These are phyloP conservation scores for Acanthiza pusilla DNA, from an alignment of 2,797 vertebrate species.

Conservation along the genomic window DNA sequence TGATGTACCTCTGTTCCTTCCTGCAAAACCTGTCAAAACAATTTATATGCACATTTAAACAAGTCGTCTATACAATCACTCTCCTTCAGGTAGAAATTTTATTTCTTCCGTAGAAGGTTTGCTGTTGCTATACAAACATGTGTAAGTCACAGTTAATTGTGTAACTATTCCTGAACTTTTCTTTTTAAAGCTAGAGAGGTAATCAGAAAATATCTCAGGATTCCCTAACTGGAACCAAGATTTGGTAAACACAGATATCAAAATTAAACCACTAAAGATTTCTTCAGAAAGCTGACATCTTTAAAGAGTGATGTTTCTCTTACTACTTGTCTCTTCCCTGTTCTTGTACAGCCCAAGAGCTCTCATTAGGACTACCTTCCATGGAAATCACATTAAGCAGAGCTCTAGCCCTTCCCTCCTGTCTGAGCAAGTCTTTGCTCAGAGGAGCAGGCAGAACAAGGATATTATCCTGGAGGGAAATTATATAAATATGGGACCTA, in stretches of 20 bases:
- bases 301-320: not conserved
- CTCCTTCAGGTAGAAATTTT: conserved; percentile 40
- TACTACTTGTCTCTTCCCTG: not conserved
- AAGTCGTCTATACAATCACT: conserved; percentile 10
- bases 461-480: not conserved
- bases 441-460: not conserved
- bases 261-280: conserved; percentile 43
- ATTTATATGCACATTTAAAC: conserved; percentile 37
- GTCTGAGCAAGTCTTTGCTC: not conserved
- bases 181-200: conserved; percentile 46
- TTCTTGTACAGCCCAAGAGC: not conserved
- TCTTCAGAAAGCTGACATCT: not conserved
- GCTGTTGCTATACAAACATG: conserved; percentile 1
- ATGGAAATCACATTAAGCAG: conserved; percentile 8
- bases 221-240: not conserved
- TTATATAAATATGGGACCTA: not conserved
- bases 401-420: not conserved
- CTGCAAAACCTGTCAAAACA: conserved; percentile 48
- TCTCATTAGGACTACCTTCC: conserved; percentile 15
- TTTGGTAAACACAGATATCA: conserved; percentile 33
- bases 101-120: conserved; percentile 34
- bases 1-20: conserved; percentile 24
- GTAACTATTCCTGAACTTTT: conserved; percentile 40
- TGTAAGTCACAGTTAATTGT: conserved; percentile 29
- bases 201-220: conserved; percentile 37